Percentiles rank a stretch among this genome's conserved stretches.
Evolutionary conservation across 2,888 invertebrate genomes (phyloP).

Genomic region (Encarsia formosa): DNA sequence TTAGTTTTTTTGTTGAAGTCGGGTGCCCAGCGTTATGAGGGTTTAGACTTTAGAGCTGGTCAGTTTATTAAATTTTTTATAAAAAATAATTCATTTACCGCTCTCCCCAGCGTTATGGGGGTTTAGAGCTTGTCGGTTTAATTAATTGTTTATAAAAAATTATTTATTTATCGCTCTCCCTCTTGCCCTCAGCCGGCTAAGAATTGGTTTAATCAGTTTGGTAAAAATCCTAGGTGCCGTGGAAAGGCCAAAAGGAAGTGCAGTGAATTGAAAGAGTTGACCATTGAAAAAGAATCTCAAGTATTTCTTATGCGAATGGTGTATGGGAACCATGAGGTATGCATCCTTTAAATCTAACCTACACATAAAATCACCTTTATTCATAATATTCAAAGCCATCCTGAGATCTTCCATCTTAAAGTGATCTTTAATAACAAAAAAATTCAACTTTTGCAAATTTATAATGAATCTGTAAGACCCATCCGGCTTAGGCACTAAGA

Average conservation of each 20-base stretch:
- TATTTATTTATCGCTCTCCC: too few species aligned
- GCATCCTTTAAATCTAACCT: conserved; percentile 23
- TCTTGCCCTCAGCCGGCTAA: not conserved
- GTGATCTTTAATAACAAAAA: conserved; percentile 23
- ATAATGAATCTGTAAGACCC: conserved; percentile 20
- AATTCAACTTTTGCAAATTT: conserved; percentile 27
- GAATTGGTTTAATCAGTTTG: not conserved
- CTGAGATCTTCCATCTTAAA: conserved; percentile 26
- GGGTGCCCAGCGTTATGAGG: too few species aligned
- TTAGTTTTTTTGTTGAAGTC: too few species aligned
- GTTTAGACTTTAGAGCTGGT: too few species aligned
- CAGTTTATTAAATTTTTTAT: too few species aligned
- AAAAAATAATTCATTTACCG: too few species aligned
- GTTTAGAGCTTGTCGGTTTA: too few species aligned
- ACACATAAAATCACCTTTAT: conserved; percentile 15
- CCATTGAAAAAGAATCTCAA: not conserved
- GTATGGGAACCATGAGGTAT: conserved; percentile 20
- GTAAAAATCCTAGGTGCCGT: not conserved
- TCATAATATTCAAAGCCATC: conserved; percentile 17
- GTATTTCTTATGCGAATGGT: conserved; percentile 14
- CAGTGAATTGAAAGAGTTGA: not conserved
- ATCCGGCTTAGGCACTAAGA: conserved; percentile 9
- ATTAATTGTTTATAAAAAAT: too few species aligned
- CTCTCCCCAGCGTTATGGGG: too few species aligned
- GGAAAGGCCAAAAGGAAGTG: not conserved